phyloP scores from a whole-genome alignment of 2,113 vertebrate genomes.

The Nannospalax galili region DNA sequence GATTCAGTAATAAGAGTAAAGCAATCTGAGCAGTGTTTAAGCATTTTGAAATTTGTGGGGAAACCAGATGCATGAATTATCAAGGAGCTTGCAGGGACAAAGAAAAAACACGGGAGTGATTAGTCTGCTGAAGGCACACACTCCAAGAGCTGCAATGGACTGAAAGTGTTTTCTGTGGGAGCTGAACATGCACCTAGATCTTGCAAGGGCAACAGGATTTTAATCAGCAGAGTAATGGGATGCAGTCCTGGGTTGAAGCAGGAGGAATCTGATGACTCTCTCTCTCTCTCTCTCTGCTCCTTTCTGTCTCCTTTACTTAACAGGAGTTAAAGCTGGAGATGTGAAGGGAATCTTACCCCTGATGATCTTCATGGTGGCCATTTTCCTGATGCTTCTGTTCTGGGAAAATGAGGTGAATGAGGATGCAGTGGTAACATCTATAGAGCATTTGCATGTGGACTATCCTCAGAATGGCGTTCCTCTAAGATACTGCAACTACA shows the following conservation, averaged over 20 bases:
- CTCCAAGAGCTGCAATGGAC: not conserved
- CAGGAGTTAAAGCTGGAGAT: constrained; percentile 54
- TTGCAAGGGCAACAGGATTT: constrained; percentile 8
- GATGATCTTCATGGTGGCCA: constrained; percentile 71
- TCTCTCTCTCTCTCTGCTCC: not conserved
- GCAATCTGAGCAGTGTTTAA: not conserved
- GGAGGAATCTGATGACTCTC: not conserved
- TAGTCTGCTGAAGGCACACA: not conserved
- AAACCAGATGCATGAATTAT: not conserved
- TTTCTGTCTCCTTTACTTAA: constrained; percentile 5
- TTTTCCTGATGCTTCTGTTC: constrained; percentile 73
- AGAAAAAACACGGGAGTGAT: not conserved
- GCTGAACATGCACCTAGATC: not conserved
- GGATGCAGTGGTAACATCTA: not conserved
- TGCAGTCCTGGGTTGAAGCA: not conserved
- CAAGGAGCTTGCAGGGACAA: not conserved
- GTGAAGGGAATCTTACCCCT: constrained; percentile 67
- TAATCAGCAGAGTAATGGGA: not conserved
- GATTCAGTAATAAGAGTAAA: not conserved
- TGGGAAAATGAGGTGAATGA: constrained; percentile 71
- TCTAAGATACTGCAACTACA: constrained; percentile 71
- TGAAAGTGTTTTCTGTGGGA: not conserved
- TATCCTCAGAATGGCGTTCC: constrained; percentile 55
- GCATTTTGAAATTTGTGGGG: not conserved
- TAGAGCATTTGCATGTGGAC: constrained; percentile 73